Percentiles rank a stretch among this genome's conserved stretches.
These are phyloP conservation scores for Arctocebus calabarensis DNA, from an alignment of 2,797 vertebrate genomes.

Conservation along the genomic window DNA sequence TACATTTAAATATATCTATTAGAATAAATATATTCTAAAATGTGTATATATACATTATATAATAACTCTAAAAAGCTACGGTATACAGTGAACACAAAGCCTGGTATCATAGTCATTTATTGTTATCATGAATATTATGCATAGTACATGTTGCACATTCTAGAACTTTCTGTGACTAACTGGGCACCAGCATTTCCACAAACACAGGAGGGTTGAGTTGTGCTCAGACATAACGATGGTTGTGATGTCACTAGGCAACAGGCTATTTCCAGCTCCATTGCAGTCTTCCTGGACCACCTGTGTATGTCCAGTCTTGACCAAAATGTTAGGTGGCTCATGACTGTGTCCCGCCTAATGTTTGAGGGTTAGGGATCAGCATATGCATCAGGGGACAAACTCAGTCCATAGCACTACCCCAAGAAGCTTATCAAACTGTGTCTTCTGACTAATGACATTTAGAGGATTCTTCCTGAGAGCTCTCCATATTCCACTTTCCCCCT, in stretches of 20 bases:
- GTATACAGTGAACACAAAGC: neutral
- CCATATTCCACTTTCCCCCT: neutral
- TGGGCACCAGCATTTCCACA: neutral
- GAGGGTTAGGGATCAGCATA: rapidly evolving
- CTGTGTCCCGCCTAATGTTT: neutral
- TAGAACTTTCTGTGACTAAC: neutral
- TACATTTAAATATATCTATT: too few relatives aligned
- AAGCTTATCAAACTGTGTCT: neutral
- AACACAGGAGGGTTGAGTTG: too few relatives aligned
- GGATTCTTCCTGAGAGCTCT: neutral
- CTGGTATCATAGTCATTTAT: neutral
- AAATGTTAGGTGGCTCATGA: neutral
- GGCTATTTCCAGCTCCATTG: neutral
- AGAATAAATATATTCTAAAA: too few relatives aligned
- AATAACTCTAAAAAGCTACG: neutral
- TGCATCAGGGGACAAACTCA: neutral
- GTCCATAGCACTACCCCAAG: neutral
- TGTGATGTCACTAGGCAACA: neutral
- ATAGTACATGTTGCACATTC: neutral
- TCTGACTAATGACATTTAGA: neutral
- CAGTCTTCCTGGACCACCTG: neutral
- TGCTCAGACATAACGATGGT: neutral
- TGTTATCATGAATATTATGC: neutral
- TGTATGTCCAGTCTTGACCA: neutral
- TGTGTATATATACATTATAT: neutral